Evolutionary conservation across 2,888 invertebrate species (phyloP), one percentile per base, ranked within the genome.

Genomic region (Sepiola atlantica): DNA sequence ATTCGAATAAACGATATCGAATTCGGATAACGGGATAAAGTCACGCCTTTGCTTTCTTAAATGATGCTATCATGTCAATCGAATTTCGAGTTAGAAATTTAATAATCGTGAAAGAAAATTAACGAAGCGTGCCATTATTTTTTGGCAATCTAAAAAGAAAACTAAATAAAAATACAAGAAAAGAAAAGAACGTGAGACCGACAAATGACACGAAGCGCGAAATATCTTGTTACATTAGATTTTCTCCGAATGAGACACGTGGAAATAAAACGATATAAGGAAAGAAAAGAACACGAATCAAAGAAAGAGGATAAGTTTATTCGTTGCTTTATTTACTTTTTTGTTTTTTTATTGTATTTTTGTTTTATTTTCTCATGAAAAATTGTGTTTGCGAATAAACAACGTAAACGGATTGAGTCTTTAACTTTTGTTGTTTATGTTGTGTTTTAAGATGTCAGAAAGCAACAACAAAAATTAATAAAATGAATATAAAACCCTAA

Each of bases 71-170:
- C 77, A 77, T 77, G 77, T 77, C 77, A 77, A 77, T 77, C 21
- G 77, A 77, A 77, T 77, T n/a, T 77, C 77, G 77, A 21, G 77
- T 77, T 77, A 77, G 77, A 77, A 77, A 77, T 77, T 77, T 77
- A 77, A 77, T 77, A 77, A 77, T 77, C 77, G 77, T 77, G 77
- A 77, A 77, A n/a, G 77, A 77, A 77, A 77, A 77, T 77, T 77
- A 77, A 77, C 77, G 77, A 77, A 77, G 77, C 77, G 77, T 77
- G 77, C 2, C 77, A 32, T 77, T 32, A 77, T 77, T 77, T 77
- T 77, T 77, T n/a, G n/a, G n/a, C n/a, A n/a, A 32, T 77, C n/a
- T n/a, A n/a, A 12, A n/a, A 24, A 45, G 8, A 45, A 45, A 45
- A 45, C 45, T 45, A 45, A 45, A 45, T 45, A 45, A 8, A 2